These are phyloP conservation scores for Agelas oroides DNA, from an alignment of 37 sponge, comb jelly and placozoan species.

Conservation along the genomic window DNA sequence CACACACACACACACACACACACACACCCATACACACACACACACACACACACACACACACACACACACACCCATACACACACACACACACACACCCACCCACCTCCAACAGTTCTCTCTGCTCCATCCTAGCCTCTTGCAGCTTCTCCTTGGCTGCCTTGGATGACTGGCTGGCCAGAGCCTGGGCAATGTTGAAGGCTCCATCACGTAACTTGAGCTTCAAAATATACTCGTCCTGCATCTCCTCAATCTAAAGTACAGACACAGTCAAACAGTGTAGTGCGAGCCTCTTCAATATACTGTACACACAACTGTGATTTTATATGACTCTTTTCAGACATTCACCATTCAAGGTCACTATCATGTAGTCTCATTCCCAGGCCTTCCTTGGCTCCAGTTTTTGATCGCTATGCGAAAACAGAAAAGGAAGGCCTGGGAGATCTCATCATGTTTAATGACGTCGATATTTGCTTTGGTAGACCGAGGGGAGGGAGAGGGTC, in stretches of 20 bases:
- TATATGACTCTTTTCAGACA: too few species aligned
- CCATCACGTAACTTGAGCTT: constrained; percentile 78
- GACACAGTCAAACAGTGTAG: too few species aligned
- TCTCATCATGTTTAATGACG: too few species aligned
- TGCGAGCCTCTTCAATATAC: neutral
- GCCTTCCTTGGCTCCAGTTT: too few species aligned
- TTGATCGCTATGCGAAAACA: too few species aligned
- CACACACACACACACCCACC: neutral
- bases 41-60: neutral
- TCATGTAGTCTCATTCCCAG: too few species aligned
- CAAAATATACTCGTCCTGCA: constrained; percentile 66
- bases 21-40: too few species aligned
- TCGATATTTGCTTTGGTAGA: too few species aligned
- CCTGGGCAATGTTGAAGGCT: constrained; percentile 76
- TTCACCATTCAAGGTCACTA: too few species aligned
- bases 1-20: too few species aligned
- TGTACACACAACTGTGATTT: neutral
- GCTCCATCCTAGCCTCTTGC: constrained; percentile 59
- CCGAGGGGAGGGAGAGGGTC: too few species aligned
- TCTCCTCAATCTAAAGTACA: constrained; percentile 84
- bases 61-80: neutral
- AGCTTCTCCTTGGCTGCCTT: constrained; percentile 74
- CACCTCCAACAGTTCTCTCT: constrained; percentile 76
- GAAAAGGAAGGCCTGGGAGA: too few species aligned
- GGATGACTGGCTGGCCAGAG: constrained; percentile 62